A percentile compares a stretch with the other conserved stretches of the same genome.
Conservation (phyloP, 2,888 invertebrate genomes). For the Caenorhabditis sp. region DNA sequence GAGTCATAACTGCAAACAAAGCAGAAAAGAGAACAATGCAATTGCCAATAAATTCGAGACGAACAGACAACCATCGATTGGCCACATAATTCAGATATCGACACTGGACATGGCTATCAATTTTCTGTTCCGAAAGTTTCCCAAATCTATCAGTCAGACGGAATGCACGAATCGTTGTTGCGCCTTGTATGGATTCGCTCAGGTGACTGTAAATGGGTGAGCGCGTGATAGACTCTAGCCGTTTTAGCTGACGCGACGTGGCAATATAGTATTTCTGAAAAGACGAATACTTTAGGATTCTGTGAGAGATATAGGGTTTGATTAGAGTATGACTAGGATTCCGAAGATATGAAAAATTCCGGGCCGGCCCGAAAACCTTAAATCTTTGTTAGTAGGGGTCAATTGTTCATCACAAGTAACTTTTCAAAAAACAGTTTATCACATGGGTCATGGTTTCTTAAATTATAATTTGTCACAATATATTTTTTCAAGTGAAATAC, state of each 20-base stretch:
- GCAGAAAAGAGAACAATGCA: slow-evolving; percentile 92
- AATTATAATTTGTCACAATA: too few relatives aligned
- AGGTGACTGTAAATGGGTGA: slow-evolving; percentile 71
- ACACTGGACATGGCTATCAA: slow-evolving; percentile 69
- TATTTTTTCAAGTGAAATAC: too few relatives aligned
- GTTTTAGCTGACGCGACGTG: slow-evolving; percentile 82
- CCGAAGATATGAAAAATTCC: too few relatives aligned
- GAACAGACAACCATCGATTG: slow-evolving; percentile 84
- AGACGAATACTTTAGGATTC: too few relatives aligned
- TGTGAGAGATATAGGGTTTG: too few relatives aligned
- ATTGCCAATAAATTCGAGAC: slow-evolving; percentile 95
- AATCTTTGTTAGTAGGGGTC: too few relatives aligned
- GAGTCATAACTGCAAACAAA: slow-evolving; percentile 82
- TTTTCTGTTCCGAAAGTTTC: slow-evolving; percentile 64
- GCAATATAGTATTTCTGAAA: slow-evolving; percentile 88
- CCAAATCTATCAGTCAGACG: slow-evolving; percentile 60
- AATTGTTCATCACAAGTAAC: too few relatives aligned
- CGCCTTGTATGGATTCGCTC: slow-evolving; percentile 67
- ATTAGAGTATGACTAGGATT: too few relatives aligned
- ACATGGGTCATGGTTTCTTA: too few relatives aligned
- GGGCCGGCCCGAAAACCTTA: too few relatives aligned
- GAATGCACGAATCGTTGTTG: slow-evolving; percentile 68
- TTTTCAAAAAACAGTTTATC: too few relatives aligned
- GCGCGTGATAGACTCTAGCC: slow-evolving; percentile 69
- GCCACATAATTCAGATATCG: slow-evolving; percentile 69